A percentile compares a stretch with the other conserved stretches of the same genome.
These are phyloP conservation scores for Drosophila guanche DNA, from an alignment of 1,140 invertebrate genomes.

Conservation along the genomic window DNA sequence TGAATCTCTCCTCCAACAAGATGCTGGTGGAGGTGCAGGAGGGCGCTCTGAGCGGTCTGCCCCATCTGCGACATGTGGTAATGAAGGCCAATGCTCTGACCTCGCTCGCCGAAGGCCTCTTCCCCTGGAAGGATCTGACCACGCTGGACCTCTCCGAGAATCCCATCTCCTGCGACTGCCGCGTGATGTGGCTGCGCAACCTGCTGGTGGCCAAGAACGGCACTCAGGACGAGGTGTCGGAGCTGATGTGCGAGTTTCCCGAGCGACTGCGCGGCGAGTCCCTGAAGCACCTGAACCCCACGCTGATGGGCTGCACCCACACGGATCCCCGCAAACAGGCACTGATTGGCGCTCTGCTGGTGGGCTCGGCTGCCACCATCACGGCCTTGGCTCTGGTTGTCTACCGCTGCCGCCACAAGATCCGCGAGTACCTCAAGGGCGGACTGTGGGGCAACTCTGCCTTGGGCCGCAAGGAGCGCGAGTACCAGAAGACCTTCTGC, in stretches of 20 bases:
- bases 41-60: conserved; percentile 90
- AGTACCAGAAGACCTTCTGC: conserved; percentile 94
- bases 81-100: conserved; percentile 91
- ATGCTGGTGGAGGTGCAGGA: conserved; percentile 89
- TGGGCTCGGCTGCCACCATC: conserved; percentile 88
- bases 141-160: conserved; percentile 92
- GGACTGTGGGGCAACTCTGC: conserved; percentile 90
- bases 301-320: conserved; percentile 91
- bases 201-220: conserved; percentile 89
- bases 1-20: conserved; percentile 91
- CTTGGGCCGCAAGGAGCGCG: conserved; percentile 91
- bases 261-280: conserved; percentile 88
- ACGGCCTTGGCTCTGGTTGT: conserved; percentile 88
- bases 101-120: conserved; percentile 89
- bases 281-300: conserved; percentile 88
- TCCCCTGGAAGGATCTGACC: conserved; percentile 90
- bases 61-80: conserved; percentile 90
- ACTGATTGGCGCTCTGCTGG: conserved; percentile 89
- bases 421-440: conserved; percentile 92
- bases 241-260: conserved; percentile 90
- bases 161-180: conserved; percentile 91
- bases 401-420: conserved; percentile 90
- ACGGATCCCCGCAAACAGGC: conserved; percentile 90
- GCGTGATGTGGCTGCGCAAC: conserved; percentile 91
- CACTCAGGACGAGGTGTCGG: conserved; percentile 83